Percentiles rank a stretch among this genome's conserved stretches.
These are phyloP conservation scores for Apocrypta bakeri DNA, from an alignment of 1,140 invertebrate genomes.

Conservation along the genomic window DNA sequence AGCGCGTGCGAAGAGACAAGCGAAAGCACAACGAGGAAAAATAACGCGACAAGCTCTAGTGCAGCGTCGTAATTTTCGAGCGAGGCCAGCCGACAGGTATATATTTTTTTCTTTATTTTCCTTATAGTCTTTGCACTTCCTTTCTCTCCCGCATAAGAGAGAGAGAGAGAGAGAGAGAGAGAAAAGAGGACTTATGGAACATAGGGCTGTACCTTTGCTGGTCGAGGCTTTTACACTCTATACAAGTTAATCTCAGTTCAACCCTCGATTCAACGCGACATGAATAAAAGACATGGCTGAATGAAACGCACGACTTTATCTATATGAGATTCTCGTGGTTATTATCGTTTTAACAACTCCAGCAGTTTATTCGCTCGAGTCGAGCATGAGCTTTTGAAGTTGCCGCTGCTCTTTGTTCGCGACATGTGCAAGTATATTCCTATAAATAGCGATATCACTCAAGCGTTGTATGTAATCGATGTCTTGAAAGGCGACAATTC, in stretches of 20 bases:
- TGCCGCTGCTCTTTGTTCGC: too few relatives aligned
- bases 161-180: too few relatives aligned
- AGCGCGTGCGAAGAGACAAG: not conserved
- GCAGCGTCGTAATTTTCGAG: conserved; percentile 67
- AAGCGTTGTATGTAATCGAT: not conserved
- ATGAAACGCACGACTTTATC: conserved; percentile 6
- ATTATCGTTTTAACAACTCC: conserved; percentile 39
- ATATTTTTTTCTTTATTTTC: not conserved
- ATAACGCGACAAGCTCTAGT: conserved; percentile 64
- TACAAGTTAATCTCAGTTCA: conserved; percentile 69
- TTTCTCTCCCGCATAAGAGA: not conserved
- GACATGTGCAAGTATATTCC: too few relatives aligned
- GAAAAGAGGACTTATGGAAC: too few relatives aligned
- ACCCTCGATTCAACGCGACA: not conserved
- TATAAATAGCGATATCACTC: too few relatives aligned
- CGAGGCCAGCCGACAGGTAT: conserved; percentile 35
- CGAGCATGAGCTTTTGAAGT: conserved; percentile 32
- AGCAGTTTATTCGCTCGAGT: conserved; percentile 27
- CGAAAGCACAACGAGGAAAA: conserved; percentile 54
- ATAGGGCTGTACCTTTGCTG: conserved; percentile 54
- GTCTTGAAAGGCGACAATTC: too few relatives aligned
- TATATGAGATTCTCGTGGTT: conserved; percentile 19
- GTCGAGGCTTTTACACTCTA: conserved; percentile 61
- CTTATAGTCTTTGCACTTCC: not conserved
- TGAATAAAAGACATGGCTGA: not conserved